Conservation (phyloP, 2,888 invertebrate species). For the Leucoma salicis region DNA sequence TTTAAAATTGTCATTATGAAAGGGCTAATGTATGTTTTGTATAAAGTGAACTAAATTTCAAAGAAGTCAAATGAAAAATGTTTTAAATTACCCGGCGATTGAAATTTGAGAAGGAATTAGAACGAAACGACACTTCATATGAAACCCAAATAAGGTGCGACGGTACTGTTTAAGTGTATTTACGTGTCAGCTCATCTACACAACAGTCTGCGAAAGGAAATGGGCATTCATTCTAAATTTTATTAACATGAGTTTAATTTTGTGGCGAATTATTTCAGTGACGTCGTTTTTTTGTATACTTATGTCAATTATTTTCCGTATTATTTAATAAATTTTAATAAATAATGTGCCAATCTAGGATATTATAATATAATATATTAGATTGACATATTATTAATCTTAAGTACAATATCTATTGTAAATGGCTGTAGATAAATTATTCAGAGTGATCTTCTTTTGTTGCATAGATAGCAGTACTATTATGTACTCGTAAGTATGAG, state of each 20-base stretch:
- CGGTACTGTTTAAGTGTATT: conserved; percentile 53
- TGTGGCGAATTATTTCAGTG: no score
- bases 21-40: conserved; percentile 13
- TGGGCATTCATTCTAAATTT: conserved; percentile 38
- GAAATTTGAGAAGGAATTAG: conserved; percentile 48
- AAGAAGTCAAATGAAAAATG: conserved; percentile 8
- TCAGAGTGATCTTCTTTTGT: no score
- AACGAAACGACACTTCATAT: conserved; percentile 45
- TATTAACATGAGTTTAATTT: conserved; percentile 26
- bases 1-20: not conserved
- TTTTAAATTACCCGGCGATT: conserved; percentile 22
- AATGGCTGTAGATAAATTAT: no score
- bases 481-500: not conserved
- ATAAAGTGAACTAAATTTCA: conserved; percentile 17
- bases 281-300: no score
- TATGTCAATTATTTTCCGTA: no score
- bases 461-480: no score
- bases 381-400: no score
- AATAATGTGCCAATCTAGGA: no score
- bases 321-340: no score
- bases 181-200: conserved; percentile 46
- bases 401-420: no score
- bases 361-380: no score
- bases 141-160: conserved; percentile 46
- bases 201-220: conserved; percentile 39